A percentile compares a stretch with the other conserved stretches of the same genome.
These are phyloP conservation scores for Anagyrus pseudococci DNA, from an alignment of 2,888 invertebrate genomes.

Conservation along the genomic window DNA sequence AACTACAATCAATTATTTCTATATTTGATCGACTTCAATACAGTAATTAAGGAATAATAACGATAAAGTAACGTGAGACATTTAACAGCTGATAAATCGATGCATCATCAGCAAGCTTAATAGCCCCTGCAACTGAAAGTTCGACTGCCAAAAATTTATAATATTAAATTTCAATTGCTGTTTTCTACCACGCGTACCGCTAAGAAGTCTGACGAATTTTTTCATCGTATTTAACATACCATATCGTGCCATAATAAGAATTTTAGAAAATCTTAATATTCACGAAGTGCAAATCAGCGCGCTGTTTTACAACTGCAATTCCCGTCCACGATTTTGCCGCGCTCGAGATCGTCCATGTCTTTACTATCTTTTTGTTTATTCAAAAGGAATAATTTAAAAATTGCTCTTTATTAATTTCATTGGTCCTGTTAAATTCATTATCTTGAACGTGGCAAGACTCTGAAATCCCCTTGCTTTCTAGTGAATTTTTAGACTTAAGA, in stretches of 20 bases:
- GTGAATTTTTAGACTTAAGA: slow-evolving; percentile 16
- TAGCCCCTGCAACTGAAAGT: slow-evolving; percentile 33
- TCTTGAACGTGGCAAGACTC: slow-evolving; percentile 16
- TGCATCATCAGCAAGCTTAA: slow-evolving; percentile 16
- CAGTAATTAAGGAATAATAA: slow-evolving; percentile 27
- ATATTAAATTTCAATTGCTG: slow-evolving; percentile 28
- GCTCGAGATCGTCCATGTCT: slow-evolving; percentile 28
- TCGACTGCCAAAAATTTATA: slow-evolving; percentile 38
- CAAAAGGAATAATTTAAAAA: no score
- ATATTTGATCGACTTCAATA: slow-evolving; percentile 12
- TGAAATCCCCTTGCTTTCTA: slow-evolving; percentile 15
- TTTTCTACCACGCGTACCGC: slow-evolving; percentile 28
- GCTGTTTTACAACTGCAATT: slow-evolving; percentile 28
- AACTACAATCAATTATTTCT: slow-evolving; percentile 12
- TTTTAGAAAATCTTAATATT: slow-evolving; percentile 38
- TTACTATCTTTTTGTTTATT: no score
- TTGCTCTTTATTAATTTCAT: no score
- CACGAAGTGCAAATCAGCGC: slow-evolving; percentile 32
- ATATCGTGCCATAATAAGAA: slow-evolving; percentile 41
- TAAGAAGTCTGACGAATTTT: slow-evolving; percentile 34
- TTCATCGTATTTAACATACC: slow-evolving; percentile 36
- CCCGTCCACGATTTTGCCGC: slow-evolving; percentile 37
- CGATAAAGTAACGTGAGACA: not conserved
- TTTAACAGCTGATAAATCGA: slow-evolving; percentile 15
- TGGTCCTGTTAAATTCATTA: no score